phyloP scores from a whole-genome alignment of 2,797 vertebrate genomes.

The Apogon talboti region DNA sequence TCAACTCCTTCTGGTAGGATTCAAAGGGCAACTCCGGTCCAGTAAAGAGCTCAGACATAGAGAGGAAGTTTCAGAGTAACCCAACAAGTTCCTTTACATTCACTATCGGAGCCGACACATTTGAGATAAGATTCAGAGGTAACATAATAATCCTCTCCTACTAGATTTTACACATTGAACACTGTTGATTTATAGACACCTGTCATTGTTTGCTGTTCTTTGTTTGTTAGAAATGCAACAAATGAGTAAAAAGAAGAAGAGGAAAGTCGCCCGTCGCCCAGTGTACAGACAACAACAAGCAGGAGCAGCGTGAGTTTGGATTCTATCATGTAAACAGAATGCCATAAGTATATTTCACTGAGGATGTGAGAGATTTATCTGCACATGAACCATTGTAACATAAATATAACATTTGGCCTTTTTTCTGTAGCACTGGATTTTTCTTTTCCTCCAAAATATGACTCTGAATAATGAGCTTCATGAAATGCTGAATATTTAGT shows the following conservation, averaged over 20 bases:
- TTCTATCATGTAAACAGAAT: not conserved
- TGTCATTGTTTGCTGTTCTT: not conserved
- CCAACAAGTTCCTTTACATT: slow-evolving; percentile 44
- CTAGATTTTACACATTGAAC: not conserved
- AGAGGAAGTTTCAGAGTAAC: slow-evolving; percentile 66
- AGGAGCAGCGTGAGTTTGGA: slow-evolving; percentile 42
- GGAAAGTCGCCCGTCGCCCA: slow-evolving; percentile 75
- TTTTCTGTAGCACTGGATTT: no score
- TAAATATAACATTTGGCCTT: no score
- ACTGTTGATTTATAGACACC: not conserved
- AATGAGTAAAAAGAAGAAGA: slow-evolving; percentile 49
- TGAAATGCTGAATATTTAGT: no score
- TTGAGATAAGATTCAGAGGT: slow-evolving; percentile 77
- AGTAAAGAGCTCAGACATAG: slow-evolving; percentile 63
- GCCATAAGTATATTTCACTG: no score
- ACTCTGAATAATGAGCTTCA: no score
- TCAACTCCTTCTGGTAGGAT: slow-evolving; percentile 40
- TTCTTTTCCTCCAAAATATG: no score
- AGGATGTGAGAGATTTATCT: no score
- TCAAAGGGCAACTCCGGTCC: slow-evolving; percentile 43
- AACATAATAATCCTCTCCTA: not conserved
- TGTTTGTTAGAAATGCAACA: slow-evolving; percentile 74
- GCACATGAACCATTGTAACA: no score
- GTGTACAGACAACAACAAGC: slow-evolving; percentile 33
- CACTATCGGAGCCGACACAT: slow-evolving; percentile 5